Percentiles rank a stretch among this genome's conserved stretches.
Conservation (phyloP, 2,888 invertebrate genomes). For the Tortricodes alternella region DNA sequence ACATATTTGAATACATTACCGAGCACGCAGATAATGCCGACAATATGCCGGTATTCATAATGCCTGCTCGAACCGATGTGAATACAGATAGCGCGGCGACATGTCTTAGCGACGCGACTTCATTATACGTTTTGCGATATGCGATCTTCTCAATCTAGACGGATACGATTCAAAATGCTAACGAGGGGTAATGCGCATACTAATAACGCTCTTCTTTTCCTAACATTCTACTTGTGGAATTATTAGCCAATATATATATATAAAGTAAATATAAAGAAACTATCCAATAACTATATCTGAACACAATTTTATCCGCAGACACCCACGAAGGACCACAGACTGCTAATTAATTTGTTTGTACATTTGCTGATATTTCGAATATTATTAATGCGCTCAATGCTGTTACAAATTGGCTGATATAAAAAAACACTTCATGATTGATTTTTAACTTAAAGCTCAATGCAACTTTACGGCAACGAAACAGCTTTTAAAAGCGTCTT, state of each 20-base stretch:
- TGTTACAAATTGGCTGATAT: too few relatives aligned
- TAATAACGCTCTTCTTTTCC: neutral
- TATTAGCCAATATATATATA: slow-evolving; percentile 33
- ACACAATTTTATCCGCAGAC: too few relatives aligned
- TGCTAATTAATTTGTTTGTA: too few relatives aligned
- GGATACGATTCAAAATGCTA: slow-evolving; percentile 13
- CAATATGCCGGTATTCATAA: slow-evolving; percentile 77
- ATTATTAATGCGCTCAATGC: too few relatives aligned
- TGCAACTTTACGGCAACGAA: slow-evolving; percentile 29
- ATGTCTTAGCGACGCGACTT: slow-evolving; percentile 24
- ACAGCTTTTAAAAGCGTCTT: slow-evolving; percentile 40
- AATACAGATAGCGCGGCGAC: slow-evolving; percentile 60
- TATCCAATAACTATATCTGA: too few relatives aligned
- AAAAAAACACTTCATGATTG: too few relatives aligned
- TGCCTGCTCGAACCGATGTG: slow-evolving; percentile 65
- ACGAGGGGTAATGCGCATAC: neutral
- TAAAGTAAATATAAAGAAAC: too few relatives aligned
- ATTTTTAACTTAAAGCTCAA: too few relatives aligned
- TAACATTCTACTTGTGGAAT: neutral
- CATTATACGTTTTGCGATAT: slow-evolving; percentile 26
- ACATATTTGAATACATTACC: slow-evolving; percentile 82
- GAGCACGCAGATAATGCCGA: slow-evolving; percentile 76
- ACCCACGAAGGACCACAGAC: too few relatives aligned
- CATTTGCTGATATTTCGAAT: too few relatives aligned
- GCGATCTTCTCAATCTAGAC: slow-evolving; percentile 18